Conservation (phyloP, 2,113 vertebrate genomes). For the Scomber scombrus region DNA sequence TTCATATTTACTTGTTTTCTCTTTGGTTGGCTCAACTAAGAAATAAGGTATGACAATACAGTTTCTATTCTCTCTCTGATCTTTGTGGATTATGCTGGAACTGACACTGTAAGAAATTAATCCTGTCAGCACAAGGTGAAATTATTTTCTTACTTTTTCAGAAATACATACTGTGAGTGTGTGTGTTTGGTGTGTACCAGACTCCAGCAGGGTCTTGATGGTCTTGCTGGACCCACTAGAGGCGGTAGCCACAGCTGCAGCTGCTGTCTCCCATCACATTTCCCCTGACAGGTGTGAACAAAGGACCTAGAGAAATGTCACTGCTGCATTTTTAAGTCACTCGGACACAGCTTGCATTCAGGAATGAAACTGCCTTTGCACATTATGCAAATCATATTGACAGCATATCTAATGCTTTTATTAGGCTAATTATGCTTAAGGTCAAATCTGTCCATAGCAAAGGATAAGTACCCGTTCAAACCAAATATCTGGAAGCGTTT, state of each 20-base stretch:
- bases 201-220: conserved; percentile 47
- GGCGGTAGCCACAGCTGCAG: conserved; percentile 73
- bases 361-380: conserved; percentile 70
- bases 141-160: neutral
- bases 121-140: conserved; percentile 26
- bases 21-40: neutral
- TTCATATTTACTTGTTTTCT: conserved; percentile 3
- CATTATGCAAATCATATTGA: conserved; percentile 85
- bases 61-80: conserved; percentile 14
- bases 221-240: conserved; percentile 52
- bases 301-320: conserved; percentile 82
- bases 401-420: conserved; percentile 84
- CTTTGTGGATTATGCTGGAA: conserved; percentile 31
- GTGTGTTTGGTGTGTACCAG: neutral
- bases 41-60: neutral
- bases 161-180: conserved; percentile 1
- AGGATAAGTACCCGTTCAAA: conserved; percentile 46
- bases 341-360: conserved; percentile 65
- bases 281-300: conserved; percentile 84
- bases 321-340: conserved; percentile 67
- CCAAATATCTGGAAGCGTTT: conserved; percentile 25
- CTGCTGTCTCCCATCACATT: conserved; percentile 68
- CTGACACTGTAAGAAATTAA: conserved; percentile 30
- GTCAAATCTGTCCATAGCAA: conserved; percentile 71
- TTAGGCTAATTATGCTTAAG: conserved; percentile 80